Evolutionary conservation across 2,888 invertebrate genomes (phyloP).

Genomic region (Microctonus brassicae): DNA sequence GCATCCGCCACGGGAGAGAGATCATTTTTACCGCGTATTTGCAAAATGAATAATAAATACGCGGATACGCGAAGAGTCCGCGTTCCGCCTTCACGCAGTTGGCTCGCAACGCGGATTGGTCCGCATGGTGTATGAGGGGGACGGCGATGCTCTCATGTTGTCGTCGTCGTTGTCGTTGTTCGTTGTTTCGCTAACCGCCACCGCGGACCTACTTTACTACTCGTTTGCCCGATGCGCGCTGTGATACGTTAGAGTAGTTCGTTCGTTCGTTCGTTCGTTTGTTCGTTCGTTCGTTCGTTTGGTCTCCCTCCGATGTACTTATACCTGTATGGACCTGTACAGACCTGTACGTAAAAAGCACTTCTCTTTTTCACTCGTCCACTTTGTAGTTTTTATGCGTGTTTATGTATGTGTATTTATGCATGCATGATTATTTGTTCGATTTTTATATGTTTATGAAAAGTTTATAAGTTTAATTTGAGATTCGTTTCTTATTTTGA

Average conservation of each 20-base stretch:
- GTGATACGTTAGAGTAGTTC: conserved; percentile 24
- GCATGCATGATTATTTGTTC: background rate
- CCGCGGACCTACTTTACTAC: conserved; percentile 33
- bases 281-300: too few relatives aligned
- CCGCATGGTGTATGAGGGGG: conserved; percentile 62
- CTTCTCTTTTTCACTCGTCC: conserved; percentile 27
- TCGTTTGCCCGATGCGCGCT: conserved; percentile 28
- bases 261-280: too few relatives aligned
- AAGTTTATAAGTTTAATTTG: conserved; percentile 16
- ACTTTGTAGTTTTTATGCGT: too few relatives aligned
- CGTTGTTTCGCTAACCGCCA: conserved; percentile 32
- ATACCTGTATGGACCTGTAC: too few relatives aligned
- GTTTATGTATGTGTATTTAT: background rate
- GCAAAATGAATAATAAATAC: conserved; percentile 70
- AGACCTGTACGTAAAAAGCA: background rate
- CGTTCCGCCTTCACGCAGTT: conserved; percentile 70
- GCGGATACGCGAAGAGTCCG: conserved; percentile 64
- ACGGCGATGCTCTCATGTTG: conserved; percentile 60
- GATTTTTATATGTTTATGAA: conserved; percentile 3
- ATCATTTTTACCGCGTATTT: conserved; percentile 69
- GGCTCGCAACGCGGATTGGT: conserved; percentile 67
- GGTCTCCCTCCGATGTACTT: background rate
- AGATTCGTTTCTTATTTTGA: conserved; percentile 15
- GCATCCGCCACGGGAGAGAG: conserved; percentile 57
- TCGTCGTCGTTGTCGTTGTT: conserved; percentile 32